Conservation (phyloP, 2,888 invertebrate species). For the Chloromyia formosa region DNA sequence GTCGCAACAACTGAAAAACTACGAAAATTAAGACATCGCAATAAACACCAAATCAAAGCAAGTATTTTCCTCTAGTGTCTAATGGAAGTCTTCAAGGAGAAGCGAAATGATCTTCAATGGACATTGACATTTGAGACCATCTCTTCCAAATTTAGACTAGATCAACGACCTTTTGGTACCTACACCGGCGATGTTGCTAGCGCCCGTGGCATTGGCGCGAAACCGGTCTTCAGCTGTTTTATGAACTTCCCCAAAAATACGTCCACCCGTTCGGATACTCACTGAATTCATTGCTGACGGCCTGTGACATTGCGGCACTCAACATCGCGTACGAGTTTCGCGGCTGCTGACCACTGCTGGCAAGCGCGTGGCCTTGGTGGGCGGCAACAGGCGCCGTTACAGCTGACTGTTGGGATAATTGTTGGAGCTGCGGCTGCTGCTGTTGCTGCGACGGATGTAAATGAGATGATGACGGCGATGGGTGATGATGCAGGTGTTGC, state of each 20-base stretch:
- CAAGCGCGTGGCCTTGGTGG: conserved; percentile 48
- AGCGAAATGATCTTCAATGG: no score
- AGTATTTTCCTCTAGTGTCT: no score
- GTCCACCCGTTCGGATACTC: conserved; percentile 56
- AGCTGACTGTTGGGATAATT: conserved; percentile 20
- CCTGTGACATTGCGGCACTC: conserved; percentile 69
- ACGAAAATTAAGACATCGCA: no score
- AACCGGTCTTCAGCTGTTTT: neutral
- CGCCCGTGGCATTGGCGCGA: neutral
- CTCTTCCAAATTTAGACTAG: no score
- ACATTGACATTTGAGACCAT: no score
- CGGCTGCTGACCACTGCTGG: conserved; percentile 53
- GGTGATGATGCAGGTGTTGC: conserved; percentile 32
- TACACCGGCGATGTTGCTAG: no score
- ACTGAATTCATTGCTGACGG: conserved; percentile 69
- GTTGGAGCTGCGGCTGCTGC: conserved; percentile 29
- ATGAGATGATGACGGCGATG: neutral
- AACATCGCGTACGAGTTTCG: conserved; percentile 65
- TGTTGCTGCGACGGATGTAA: conserved; percentile 39
- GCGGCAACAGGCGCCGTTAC: conserved; percentile 7
- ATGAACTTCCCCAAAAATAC: neutral
- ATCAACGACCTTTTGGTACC: no score
- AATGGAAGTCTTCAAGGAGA: no score
- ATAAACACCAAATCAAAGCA: no score
- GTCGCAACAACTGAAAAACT: no score